Percentiles rank a stretch among this genome's conserved stretches.
These are phyloP conservation scores for Eumacrocentrus americanus DNA, from an alignment of 2,888 invertebrate species.

Conservation along the genomic window DNA sequence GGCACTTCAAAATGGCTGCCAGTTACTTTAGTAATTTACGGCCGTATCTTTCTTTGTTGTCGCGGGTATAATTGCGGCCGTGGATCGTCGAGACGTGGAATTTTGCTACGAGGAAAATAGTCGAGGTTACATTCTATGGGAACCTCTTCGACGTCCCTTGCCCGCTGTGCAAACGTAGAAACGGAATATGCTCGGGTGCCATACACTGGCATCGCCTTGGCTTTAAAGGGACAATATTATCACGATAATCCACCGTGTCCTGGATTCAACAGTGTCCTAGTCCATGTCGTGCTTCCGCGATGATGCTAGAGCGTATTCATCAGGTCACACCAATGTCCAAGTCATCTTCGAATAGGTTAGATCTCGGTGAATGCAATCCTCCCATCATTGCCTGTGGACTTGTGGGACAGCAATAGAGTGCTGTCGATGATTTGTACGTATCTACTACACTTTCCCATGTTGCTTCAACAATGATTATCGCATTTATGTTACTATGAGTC, in stretches of 20 bases:
- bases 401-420: slow-evolving; percentile 19
- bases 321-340: neutral
- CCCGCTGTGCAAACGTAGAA: slow-evolving; percentile 43
- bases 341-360: slow-evolving; percentile 23
- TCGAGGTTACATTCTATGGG: slow-evolving; percentile 41
- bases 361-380: slow-evolving; percentile 18
- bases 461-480: neutral
- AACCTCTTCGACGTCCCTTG: slow-evolving; percentile 36
- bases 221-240: slow-evolving; percentile 23
- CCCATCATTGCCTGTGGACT: slow-evolving; percentile 16
- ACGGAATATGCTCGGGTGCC: slow-evolving; percentile 54
- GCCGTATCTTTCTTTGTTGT: slow-evolving; percentile 61
- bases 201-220: slow-evolving; percentile 43
- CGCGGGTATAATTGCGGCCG: slow-evolving; percentile 45
- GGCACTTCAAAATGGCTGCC: slow-evolving; percentile 80
- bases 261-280: neutral
- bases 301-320: neutral
- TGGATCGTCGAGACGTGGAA: slow-evolving; percentile 38
- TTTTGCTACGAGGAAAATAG: slow-evolving; percentile 41
- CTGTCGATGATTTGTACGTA: slow-evolving; percentile 20
- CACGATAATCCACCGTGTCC: slow-evolving; percentile 5
- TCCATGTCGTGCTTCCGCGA: neutral
- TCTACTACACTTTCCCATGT: neutral
- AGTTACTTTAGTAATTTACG: slow-evolving; percentile 62
- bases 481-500: slow-evolving; percentile 8